phyloP scores from a whole-genome alignment of 1,140 invertebrate species.

The Drosophila pseudoananassae region DNA sequence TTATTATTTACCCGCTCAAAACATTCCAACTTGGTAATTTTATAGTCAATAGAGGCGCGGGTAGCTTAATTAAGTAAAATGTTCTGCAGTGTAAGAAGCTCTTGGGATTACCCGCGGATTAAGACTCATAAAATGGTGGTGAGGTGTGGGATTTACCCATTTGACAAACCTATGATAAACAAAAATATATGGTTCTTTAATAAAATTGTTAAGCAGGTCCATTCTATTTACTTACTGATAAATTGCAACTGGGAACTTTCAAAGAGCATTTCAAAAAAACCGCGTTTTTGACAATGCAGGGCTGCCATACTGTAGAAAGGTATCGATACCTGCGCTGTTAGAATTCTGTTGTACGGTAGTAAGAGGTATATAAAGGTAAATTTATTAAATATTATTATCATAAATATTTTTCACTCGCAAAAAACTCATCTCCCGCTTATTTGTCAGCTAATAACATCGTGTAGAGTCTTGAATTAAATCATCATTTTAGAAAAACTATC shows the following conservation, averaged over 20 bases:
- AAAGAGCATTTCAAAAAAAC: not conserved
- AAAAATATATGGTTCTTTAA: too few species aligned
- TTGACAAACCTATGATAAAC: not conserved
- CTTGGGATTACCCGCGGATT: not conserved
- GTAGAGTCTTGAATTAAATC: not conserved
- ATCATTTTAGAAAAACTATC: not conserved
- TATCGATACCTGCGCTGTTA: conserved; percentile 8
- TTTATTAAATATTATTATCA: not conserved
- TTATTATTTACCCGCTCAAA: not conserved
- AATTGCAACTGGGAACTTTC: not conserved
- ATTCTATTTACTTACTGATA: too few species aligned
- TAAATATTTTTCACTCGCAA: too few species aligned
- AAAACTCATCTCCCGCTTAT: too few species aligned
- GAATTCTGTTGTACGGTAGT: conserved; percentile 13
- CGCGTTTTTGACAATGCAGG: not conserved
- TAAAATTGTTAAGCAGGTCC: too few species aligned
- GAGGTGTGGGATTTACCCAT: conserved; percentile 12
- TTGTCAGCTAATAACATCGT: too few species aligned
- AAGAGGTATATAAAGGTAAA: not conserved
- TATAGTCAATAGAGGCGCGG: too few species aligned
- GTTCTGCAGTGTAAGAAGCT: not conserved
- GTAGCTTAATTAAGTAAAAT: too few species aligned
- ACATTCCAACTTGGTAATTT: not conserved
- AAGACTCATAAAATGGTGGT: not conserved
- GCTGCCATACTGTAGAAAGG: not conserved